Evolutionary conservation across 2,797 vertebrate species (phyloP).

Genomic region (Gymnopithys bicolor): DNA sequence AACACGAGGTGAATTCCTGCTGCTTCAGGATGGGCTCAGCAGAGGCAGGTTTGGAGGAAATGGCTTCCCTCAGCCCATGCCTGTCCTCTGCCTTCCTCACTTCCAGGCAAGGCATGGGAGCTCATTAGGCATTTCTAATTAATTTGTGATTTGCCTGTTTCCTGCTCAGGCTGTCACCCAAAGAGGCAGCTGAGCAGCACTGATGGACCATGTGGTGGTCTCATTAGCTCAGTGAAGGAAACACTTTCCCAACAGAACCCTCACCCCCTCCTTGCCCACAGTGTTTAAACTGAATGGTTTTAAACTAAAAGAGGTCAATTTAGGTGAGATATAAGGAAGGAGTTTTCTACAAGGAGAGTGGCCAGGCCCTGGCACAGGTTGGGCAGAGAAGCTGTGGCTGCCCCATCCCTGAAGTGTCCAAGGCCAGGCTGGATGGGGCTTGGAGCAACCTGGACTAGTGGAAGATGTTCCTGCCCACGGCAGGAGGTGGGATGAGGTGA

Average conservation of each 20-base stretch:
- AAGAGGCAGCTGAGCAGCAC: slow-evolving; percentile 13
- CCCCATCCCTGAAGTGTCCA: not conserved
- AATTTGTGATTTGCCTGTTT: not conserved
- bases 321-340: not conserved
- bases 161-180: not conserved
- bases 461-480: not conserved
- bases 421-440: not conserved
- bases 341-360: not conserved
- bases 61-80: not conserved
- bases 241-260: not conserved
- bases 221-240: not conserved
- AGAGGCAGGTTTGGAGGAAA: not conserved
- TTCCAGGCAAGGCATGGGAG: not conserved
- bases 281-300: not conserved
- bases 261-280: not conserved
- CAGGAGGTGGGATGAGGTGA: not conserved
- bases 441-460: not conserved
- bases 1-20: not conserved
- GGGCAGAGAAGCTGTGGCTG: not conserved
- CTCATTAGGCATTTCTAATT: not conserved
- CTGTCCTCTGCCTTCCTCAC: not conserved
- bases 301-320: not conserved
- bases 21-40: accelerated
- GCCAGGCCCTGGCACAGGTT: not conserved
- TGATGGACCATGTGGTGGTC: not conserved